phyloP scores from a whole-genome alignment of 2,888 invertebrate genomes.

The Pheosia tremula region DNA sequence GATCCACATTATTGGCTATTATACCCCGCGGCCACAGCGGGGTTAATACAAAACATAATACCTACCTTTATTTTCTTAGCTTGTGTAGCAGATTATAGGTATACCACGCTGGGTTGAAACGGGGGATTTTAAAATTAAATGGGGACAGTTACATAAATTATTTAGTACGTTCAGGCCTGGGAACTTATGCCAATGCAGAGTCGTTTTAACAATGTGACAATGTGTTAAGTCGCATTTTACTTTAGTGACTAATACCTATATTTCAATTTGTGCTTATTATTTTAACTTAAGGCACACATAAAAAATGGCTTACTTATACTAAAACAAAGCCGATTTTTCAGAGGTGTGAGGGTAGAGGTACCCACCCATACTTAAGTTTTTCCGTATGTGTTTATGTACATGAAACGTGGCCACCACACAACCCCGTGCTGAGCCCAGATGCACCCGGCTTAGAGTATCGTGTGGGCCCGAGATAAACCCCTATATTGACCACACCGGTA shows the following conservation, averaged over 20 bases:
- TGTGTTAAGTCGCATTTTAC: no score
- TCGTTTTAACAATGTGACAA: no score
- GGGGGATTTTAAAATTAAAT: not conserved
- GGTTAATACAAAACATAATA: slow-evolving; percentile 61
- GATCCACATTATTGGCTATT: slow-evolving; percentile 50
- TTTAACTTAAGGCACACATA: no score
- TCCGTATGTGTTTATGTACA: not conserved
- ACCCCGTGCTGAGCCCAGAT: slow-evolving; percentile 46
- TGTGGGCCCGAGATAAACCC: slow-evolving; percentile 46
- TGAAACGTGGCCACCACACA: slow-evolving; percentile 26
- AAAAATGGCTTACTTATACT: no score
- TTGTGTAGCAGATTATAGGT: slow-evolving; percentile 38
- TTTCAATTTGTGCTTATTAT: no score
- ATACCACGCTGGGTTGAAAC: slow-evolving; percentile 24
- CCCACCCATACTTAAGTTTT: not conserved
- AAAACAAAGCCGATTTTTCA: no score
- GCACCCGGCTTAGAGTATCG: slow-evolving; percentile 50
- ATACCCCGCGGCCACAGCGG: slow-evolving; percentile 32
- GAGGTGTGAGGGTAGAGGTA: no score
- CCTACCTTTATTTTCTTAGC: slow-evolving; percentile 55
- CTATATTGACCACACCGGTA: slow-evolving; percentile 32
- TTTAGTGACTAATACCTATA: no score
- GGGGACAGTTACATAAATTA: no score
- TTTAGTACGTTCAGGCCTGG: no score
- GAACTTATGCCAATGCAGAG: no score